Base-by-base conservation (phyloP, 1,140 invertebrate genomes). In the Drosophila kurseongensis region DNA sequence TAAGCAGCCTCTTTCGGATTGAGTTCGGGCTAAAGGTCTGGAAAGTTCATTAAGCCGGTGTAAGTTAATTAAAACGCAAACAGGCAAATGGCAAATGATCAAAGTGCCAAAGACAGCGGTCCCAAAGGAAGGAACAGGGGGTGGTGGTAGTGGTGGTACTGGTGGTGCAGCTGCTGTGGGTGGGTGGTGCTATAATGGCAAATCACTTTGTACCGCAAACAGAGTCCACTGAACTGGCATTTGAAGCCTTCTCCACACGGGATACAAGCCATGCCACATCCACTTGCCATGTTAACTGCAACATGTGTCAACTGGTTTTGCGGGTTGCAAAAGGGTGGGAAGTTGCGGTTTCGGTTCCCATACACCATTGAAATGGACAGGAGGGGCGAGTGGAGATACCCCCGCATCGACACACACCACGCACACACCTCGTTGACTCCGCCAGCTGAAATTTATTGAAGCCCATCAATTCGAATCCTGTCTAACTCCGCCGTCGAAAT, bases 31-130 rank as follows among this genome's bases (percentile, higher is more conserved):
- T 35, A 41, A 9, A 35, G 36, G 62, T 23, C 35, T 44, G 57
- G 58, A 45, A 56, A 79, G 69, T 80, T 80, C 78, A 67, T 80
- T 80, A 79, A 75, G 78, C 71, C 78, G 40, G 57, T 74, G 77
- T 75, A 71, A 80, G 63, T 80, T 80, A 80, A 80, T 80, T 80
- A 80, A 80, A 80, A 71, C 55, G 62, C 72, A 80, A 80, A 80
- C 62, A 67, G 69, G 54, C 69, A 69, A 77, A 80, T 79, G 77
- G 63, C 78, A 75, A 79, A 75, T 71, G 55, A 75, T 57, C 63
- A 79, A 79, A 79, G 77, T 78, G 75, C 78, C 76, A 79, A 67
- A 78, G 67, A 73, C 75, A 78, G 50, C 29, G 50, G 48, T 38
- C 48, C 40, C 27, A 35, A 42, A 51, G 9, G 29, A 52, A 27